These are phyloP conservation scores for Chelonoidis abingdonii DNA, from an alignment of 2,113 vertebrate genomes.

Conservation along the genomic window DNA sequence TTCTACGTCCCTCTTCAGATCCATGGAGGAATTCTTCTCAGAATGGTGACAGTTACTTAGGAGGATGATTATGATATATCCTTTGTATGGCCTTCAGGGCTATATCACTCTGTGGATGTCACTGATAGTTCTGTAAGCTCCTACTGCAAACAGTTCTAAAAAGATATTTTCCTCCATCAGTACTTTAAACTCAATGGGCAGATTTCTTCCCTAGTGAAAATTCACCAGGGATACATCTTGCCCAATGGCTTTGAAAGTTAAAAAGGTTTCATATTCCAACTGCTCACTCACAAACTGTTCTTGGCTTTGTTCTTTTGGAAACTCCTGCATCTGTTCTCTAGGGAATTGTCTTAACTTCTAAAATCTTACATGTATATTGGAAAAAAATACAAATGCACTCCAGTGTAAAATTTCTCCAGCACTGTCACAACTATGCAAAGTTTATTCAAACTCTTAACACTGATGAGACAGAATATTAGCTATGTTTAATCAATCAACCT, in stretches of 20 bases:
- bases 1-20: background rate
- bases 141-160: background rate
- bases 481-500: background rate
- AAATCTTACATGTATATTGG: background rate
- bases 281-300: background rate
- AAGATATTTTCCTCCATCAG: background rate
- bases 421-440: accelerated
- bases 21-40: background rate
- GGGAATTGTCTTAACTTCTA: background rate
- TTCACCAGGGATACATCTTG: background rate
- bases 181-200: background rate
- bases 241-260: background rate
- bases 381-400: background rate
- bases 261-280: background rate
- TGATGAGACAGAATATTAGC: background rate
- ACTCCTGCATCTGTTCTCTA: background rate
- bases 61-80: background rate
- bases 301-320: background rate
- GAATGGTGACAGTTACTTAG: background rate
- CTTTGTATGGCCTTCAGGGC: background rate
- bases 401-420: background rate
- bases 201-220: background rate
- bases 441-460: background rate
- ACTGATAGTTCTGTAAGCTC: background rate
- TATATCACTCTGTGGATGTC: background rate